A percentile compares a stretch with the other conserved stretches of the same genome.
These are phyloP conservation scores for Neodiprion pinetum DNA, from an alignment of 1,140 invertebrate genomes.

Conservation along the genomic window DNA sequence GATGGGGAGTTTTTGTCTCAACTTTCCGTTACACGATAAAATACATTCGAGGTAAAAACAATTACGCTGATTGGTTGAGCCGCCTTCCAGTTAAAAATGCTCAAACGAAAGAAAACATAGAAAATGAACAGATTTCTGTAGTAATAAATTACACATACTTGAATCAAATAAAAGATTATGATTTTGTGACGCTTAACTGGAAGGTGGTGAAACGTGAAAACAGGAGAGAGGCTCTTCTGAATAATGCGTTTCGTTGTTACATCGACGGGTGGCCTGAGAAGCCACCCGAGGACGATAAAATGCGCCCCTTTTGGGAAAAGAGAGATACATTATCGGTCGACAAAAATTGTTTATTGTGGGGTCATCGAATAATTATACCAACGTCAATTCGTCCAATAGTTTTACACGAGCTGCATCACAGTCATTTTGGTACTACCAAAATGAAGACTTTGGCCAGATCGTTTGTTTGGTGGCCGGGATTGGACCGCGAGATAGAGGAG, in stretches of 20 bases:
- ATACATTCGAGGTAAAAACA: conserved; percentile 2
- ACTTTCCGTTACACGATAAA: background rate
- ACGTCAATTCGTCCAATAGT: background rate
- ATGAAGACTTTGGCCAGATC: conserved; percentile 29
- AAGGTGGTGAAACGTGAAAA: background rate
- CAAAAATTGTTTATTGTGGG: conserved; percentile 13
- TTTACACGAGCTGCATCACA: conserved; percentile 14
- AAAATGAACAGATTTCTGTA: background rate
- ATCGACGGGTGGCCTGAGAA: conserved; percentile 9
- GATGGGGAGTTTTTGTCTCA: background rate
- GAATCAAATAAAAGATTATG: background rate
- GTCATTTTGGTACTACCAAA: conserved; percentile 14
- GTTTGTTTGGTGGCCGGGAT: conserved; percentile 33
- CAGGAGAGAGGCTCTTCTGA: background rate
- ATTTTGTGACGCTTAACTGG: background rate
- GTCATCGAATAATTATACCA: conserved; percentile 11
- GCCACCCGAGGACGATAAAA: background rate
- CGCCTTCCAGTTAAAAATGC: background rate
- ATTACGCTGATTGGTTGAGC: conserved; percentile 20
- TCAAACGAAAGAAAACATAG: background rate
- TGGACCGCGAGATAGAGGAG: conserved; percentile 30
- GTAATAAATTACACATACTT: background rate
- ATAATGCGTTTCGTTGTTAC: conserved; percentile 11
- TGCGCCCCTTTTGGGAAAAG: conserved; percentile 10
- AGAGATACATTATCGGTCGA: conserved; percentile 1